Percentiles rank a stretch among this genome's conserved stretches.
Conservation (phyloP, 2,888 invertebrate genomes). For the Emmelina monodactyla region DNA sequence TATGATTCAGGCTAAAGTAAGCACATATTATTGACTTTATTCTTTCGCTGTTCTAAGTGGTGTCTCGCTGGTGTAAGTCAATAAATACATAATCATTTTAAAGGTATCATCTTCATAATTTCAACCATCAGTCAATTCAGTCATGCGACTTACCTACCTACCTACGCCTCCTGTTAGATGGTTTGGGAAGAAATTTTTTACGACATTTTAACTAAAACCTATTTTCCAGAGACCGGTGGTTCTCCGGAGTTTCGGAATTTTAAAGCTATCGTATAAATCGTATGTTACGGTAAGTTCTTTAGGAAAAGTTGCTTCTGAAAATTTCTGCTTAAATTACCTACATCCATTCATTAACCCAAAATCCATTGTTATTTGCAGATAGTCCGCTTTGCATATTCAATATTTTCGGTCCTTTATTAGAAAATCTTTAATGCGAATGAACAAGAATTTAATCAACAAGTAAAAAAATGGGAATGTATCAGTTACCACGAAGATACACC, state of each 20-base stretch:
- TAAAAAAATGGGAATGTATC: too few relatives aligned
- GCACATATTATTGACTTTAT: too few relatives aligned
- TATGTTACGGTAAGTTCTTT: background rate
- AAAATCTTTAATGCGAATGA: too few relatives aligned
- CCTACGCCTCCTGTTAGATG: background rate
- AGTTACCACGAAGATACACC: too few relatives aligned
- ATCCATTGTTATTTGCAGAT: constrained; percentile 5
- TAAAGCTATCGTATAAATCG: background rate
- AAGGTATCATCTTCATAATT: too few relatives aligned
- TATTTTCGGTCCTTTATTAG: constrained; percentile 6
- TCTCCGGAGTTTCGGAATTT: background rate
- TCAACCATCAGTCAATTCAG: too few relatives aligned
- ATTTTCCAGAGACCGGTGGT: background rate
- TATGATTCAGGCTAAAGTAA: background rate
- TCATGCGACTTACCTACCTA: background rate
- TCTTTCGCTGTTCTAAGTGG: too few relatives aligned
- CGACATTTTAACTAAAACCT: background rate
- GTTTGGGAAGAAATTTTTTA: background rate
- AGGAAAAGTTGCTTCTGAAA: background rate
- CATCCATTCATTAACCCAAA: background rate
- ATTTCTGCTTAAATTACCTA: background rate
- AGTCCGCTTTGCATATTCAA: constrained; percentile 5
- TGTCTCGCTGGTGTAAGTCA: too few relatives aligned
- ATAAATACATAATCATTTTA: too few relatives aligned
- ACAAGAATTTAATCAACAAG: too few relatives aligned